Evolutionary conservation across 2,113 vertebrate genomes (phyloP).

Genomic region (Platichthys stellatus): DNA sequence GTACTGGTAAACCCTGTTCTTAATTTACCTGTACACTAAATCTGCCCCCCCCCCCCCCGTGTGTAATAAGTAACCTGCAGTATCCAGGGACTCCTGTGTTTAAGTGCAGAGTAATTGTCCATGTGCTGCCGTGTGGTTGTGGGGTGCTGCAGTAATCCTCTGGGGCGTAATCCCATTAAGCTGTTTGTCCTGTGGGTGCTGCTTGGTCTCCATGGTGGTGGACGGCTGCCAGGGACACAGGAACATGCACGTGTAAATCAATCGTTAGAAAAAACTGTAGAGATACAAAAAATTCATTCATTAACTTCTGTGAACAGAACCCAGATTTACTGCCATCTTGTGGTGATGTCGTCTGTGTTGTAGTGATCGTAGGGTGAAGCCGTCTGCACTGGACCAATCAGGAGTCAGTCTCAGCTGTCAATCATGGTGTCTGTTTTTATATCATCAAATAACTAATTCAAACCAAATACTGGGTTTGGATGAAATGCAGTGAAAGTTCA

Average conservation of each 20-base stretch:
- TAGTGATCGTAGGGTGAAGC: no score
- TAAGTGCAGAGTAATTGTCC: background rate
- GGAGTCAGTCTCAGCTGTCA: no score
- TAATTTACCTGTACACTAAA: background rate
- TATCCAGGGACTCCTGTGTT: background rate
- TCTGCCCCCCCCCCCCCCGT: background rate
- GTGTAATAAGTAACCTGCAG: background rate
- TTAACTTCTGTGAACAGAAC: no score
- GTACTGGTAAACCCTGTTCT: background rate
- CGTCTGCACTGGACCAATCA: no score
- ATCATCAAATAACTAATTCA: no score
- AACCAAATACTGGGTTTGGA: background rate
- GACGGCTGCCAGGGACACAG: conserved; percentile 9
- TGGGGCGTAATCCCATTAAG: conserved; percentile 75
- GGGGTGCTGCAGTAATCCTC: conserved; percentile 64
- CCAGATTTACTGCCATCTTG: no score
- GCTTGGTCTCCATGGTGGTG: conserved; percentile 47
- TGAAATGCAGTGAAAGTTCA: background rate
- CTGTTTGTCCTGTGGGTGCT: conserved; percentile 50
- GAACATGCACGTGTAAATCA: no score
- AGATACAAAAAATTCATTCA: no score
- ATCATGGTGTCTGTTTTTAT: no score
- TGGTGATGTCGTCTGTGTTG: no score
- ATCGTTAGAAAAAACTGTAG: background rate
- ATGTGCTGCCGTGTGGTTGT: conserved; percentile 9